Evolutionary conservation across 37 sponge, comb jelly and placozoan genomes (phyloP), one percentile per base, ranked within the genome.

Genomic region (Hexactinellida sp.): DNA sequence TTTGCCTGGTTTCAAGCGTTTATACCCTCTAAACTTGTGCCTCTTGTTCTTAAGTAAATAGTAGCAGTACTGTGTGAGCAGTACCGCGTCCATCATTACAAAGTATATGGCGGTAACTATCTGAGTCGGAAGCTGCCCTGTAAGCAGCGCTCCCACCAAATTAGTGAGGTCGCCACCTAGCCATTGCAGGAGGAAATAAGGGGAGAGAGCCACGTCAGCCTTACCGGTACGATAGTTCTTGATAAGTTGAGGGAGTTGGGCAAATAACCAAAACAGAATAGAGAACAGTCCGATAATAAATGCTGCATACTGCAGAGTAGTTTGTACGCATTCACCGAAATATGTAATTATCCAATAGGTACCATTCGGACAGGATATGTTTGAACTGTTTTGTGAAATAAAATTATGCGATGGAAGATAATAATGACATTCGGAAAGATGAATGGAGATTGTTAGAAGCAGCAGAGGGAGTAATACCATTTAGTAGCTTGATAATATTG

Each of bases 161-260:
- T 92, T 92, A 10, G 90, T 88, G 23, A 54, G 28, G 39, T 92
- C 90, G 19, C 92, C 88, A 0, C 83, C 0, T 0, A 88, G 24
- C 92, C 92, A 92, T 24, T 38, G 55, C 16, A 92, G 38, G 24
- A 92, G 88, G 83, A 88, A 92, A 86, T 86, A 89, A 55, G 88
- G 82, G 0, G 92, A 92, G 0, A 92, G 84, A 41, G 90, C 86
- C 1, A 83, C 38, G 39, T 92, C 90, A 23, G 90, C 90, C 32
- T 83, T 55, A 23, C 88, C 88, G 13, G 54, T 39, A 0, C 54
- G 39, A 55, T 84, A 89, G 54, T 89, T 92, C 19, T 36, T 55
- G 37, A 92, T 55, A 0, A 92, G 38, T 35, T 85, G 85, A 3
- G 90, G 90, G 0, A 55, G 36, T 76, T 84, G 87, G 24, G 87